Base-by-base conservation (phyloP, 2,797 vertebrate genomes). In the Halcyon smyrnensis region DNA sequence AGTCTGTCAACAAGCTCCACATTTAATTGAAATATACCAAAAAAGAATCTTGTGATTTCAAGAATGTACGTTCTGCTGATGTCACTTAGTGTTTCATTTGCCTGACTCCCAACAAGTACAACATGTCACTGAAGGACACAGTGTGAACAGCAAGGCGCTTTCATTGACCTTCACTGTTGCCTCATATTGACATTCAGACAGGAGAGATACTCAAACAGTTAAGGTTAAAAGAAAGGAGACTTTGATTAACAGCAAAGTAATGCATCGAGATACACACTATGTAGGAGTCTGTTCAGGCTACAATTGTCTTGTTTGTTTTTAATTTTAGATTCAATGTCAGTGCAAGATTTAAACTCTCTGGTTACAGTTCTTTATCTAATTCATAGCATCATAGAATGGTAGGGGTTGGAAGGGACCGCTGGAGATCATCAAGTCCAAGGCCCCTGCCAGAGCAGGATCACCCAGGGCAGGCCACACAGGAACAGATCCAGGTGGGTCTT, bases 171-270 rank as follows among this genome's bases (percentile, higher is more conserved):
- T 96, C 90, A 51, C 84, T 71, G 65, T 94, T 96, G 74, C 50
- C 82, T 96, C 41, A 17, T 76, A 94, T 82, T 95, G 96, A 97
- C 96, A 93, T 93, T 84, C 91, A 92, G 73, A 80, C 92, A 86
- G 78, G 60, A 94, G 90, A 90, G 74, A 94, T 71, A 92, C 71
- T 94, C 95, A 56, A 93, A 92, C 92, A 92, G 94, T 85, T 75
- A 87, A 93, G 95, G 92, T 95, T 89, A 96, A 89, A 94, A 74
- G 89, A 80, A 96, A 97, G 95, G 87, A 67, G 85, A 96, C 93
- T 97, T 96, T 95, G 95, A 97, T 96, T 97, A 97, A 92, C 95
- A 97, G 88, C 82, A 64, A 84, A 94, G 90, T 78, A 94, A 93
- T 93, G 87, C 96, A 95, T 91, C 7, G 23, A 93, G 97, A 94